Evolutionary conservation across 2,113 vertebrate genomes (phyloP), one percentile per base, ranked within the genome.

Genomic region (Bucco capensis): DNA sequence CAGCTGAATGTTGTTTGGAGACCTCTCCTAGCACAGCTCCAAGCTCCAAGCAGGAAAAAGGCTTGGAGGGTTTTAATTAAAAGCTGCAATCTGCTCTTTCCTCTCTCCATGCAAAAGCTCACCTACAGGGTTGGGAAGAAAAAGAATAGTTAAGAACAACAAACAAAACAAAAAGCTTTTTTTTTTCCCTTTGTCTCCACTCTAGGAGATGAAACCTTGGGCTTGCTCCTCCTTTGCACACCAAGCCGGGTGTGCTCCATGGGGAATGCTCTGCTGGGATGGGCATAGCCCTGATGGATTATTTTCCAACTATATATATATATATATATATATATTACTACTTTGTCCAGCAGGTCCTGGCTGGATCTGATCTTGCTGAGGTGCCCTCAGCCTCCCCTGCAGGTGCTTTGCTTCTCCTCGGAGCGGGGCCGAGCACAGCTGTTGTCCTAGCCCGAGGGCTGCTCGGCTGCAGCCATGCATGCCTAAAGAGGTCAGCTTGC

Each of bases 51-150:
- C 10, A 19, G 23, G 49, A 24, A 50, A 75, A 86, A 87, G 78
- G 88, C 85, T 84, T 19, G 8, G 64, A 80, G 83, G 86, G 22
- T 57, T 87, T 86, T 76, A 81, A 94, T 71, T 85, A 78, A 85
- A 77, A 75, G 60, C 61, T 24, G 44, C 90, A 89, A 75, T 82
- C 74, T 82, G 81, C 74, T 91, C 60, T 35, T 77, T 54, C 56
- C 17, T 67, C 40, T 42, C 40, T 38, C 19, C n/a, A 38, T 16
- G 53, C 24, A 11, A 54, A 50, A 40, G 14, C 56, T 86, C 66
- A 80, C 84, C 77, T 77, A 24, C 24, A 8, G 40, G 49, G 61
- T 24, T 22, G 67, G 54, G 37, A 40, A 37, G 16, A 42, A 64
- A 60, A 81, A 16, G 8, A 51, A 7, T 17, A 50, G 49, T n/a